Percentiles rank a stretch among this genome's conserved stretches.
phyloP scores from a whole-genome alignment of 2,797 vertebrate species.

The Nothura maculosa region DNA sequence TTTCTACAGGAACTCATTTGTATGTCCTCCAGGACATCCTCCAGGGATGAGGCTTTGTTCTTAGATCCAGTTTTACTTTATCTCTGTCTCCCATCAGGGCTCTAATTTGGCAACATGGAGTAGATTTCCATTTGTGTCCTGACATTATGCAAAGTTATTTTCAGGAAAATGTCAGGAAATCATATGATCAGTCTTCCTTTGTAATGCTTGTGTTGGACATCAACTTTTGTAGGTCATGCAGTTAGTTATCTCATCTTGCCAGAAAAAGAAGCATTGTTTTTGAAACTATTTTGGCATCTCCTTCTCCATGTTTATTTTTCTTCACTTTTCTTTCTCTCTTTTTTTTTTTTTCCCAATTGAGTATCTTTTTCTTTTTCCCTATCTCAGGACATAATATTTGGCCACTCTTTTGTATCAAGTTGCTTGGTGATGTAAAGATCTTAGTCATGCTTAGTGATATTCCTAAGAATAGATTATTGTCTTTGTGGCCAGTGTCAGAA shows the following conservation, averaged over 20 bases:
- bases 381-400: background rate
- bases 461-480: background rate
- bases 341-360: background rate
- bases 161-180: background rate
- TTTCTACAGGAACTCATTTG: background rate
- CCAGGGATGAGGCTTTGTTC: background rate
- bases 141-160: background rate
- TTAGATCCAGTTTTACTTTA: background rate
- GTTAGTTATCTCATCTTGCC: background rate
- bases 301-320: background rate
- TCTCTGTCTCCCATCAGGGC: background rate
- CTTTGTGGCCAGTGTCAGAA: background rate
- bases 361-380: background rate
- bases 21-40: background rate
- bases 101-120: background rate
- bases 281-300: background rate
- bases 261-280: background rate
- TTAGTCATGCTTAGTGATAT: background rate
- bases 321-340: no score
- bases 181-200: background rate
- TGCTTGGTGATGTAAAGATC: background rate
- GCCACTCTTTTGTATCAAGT: background rate
- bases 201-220: background rate
- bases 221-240: background rate
- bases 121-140: background rate